Conservation (phyloP, 2,888 invertebrate species). For the Euphydryas editha region DNA sequence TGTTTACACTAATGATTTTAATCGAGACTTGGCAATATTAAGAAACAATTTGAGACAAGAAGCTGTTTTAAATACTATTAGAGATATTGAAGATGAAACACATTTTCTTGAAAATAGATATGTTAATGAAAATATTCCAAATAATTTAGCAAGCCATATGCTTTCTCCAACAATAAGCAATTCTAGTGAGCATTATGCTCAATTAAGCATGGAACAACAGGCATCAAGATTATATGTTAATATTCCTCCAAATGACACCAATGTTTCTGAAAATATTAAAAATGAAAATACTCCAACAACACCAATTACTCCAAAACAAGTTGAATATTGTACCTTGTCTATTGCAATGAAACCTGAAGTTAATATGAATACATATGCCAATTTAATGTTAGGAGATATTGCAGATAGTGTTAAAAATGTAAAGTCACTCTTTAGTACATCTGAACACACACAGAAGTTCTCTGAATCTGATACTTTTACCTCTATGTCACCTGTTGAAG, state of each 20-base stretch:
- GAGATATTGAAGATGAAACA: slow-evolving; percentile 74
- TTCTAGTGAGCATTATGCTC: slow-evolving; percentile 78
- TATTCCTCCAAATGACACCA: slow-evolving; percentile 61
- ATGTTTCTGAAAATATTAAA: slow-evolving; percentile 52
- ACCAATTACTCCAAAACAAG: slow-evolving; percentile 69
- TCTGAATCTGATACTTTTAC: slow-evolving; percentile 75
- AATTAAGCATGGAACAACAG: slow-evolving; percentile 70
- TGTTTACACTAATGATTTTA: slow-evolving; percentile 75
- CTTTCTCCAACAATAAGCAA: slow-evolving; percentile 75
- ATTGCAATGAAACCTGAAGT: slow-evolving; percentile 61
- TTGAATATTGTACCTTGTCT: slow-evolving; percentile 71
- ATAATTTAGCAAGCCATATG: slow-evolving; percentile 45
- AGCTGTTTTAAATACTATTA: slow-evolving; percentile 65
- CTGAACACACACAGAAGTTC: slow-evolving; percentile 65
- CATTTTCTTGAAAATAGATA: slow-evolving; percentile 66
- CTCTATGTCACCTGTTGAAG: slow-evolving; percentile 72
- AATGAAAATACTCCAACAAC: slow-evolving; percentile 63
- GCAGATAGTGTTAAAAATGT: slow-evolving; percentile 61
- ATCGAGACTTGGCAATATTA: slow-evolving; percentile 71
- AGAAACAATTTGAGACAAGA: slow-evolving; percentile 68
- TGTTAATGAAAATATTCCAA: slow-evolving; percentile 55
- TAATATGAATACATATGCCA: slow-evolving; percentile 72
- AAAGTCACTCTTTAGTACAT: slow-evolving; percentile 54
- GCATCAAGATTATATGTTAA: slow-evolving; percentile 76
- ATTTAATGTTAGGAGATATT: slow-evolving; percentile 68